A percentile compares a stretch with the other conserved stretches of the same genome.
These are phyloP conservation scores for Oikopleura albicans DNA, from an alignment of 23 tunicate species.

Conservation along the genomic window DNA sequence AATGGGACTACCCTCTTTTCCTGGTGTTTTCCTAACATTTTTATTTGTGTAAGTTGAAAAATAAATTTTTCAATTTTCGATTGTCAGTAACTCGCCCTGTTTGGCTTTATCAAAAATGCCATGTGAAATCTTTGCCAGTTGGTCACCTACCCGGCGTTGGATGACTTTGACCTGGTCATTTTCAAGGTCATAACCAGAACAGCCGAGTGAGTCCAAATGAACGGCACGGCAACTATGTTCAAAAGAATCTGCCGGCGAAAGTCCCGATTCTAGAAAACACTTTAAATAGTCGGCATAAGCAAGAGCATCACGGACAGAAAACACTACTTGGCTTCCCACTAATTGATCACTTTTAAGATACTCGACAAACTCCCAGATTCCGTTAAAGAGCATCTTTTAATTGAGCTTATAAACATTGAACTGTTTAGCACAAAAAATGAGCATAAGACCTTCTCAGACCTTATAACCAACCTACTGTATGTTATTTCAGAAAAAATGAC, in stretches of 20 bases:
- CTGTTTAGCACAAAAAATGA: too few species aligned
- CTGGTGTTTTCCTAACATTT: too few species aligned
- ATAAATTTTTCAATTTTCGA: too few species aligned
- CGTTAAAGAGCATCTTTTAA: not conserved
- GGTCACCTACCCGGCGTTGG: not conserved
- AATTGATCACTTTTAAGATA: not conserved
- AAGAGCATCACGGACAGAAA: constrained; percentile 62
- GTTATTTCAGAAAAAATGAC: too few species aligned
- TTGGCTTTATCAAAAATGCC: too few species aligned
- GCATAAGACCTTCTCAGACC: too few species aligned
- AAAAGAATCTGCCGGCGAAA: not conserved
- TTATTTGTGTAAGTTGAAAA: too few species aligned
- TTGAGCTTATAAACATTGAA: too few species aligned
- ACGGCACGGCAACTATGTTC: not conserved
- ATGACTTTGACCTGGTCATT: not conserved
- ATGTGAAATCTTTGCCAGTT: not conserved
- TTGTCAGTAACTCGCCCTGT: too few species aligned
- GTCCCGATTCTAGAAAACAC: not conserved
- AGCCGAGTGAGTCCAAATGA: not conserved
- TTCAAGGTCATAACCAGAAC: not conserved
- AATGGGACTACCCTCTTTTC: too few species aligned
- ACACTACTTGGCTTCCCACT: constrained; percentile 18
- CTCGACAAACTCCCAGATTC: not conserved
- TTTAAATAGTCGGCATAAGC: constrained; percentile 57
- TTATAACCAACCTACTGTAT: too few species aligned